These are phyloP conservation scores for Cricetomys ansorgei DNA, from an alignment of 2,113 vertebrate genomes.

Conservation along the genomic window DNA sequence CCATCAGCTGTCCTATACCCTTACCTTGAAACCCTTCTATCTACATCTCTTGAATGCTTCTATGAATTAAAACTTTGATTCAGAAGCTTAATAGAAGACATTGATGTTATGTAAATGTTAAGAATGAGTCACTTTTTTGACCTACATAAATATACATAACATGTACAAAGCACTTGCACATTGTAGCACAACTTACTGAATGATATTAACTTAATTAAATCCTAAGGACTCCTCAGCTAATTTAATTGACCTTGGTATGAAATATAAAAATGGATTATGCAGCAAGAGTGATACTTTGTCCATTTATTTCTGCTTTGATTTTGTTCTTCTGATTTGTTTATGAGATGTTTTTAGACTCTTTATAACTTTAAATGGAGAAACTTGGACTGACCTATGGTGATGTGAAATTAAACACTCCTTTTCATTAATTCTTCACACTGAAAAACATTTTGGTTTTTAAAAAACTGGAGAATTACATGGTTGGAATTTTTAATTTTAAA, in stretches of 20 bases:
- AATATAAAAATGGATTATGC: not conserved
- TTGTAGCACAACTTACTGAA: not conserved
- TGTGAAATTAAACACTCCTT: not conserved
- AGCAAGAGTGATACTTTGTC: not conserved
- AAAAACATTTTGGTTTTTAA: not conserved
- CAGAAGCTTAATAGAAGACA: not conserved
- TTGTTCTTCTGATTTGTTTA: not conserved
- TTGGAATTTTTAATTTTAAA: not conserved
- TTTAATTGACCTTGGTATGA: not conserved
- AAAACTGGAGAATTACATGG: not conserved
- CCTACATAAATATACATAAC: not conserved
- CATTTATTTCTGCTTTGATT: not conserved
- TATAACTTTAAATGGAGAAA: slow-evolving; percentile 21
- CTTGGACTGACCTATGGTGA: not conserved
- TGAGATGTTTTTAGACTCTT: not conserved
- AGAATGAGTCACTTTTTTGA: not conserved
- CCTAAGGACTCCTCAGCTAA: not conserved
- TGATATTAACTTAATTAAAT: slow-evolving; percentile 7
- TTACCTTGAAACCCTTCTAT: not conserved
- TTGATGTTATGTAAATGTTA: slow-evolving; percentile 7
- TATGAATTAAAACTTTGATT: not conserved
- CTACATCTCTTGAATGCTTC: not conserved
- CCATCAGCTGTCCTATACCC: not conserved
- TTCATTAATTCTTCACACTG: not conserved
- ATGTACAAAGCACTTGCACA: not conserved